Percentiles rank a stretch among this genome's conserved stretches.
Conservation (phyloP, 2,888 invertebrate genomes). For the Pelosia muscerda region DNA sequence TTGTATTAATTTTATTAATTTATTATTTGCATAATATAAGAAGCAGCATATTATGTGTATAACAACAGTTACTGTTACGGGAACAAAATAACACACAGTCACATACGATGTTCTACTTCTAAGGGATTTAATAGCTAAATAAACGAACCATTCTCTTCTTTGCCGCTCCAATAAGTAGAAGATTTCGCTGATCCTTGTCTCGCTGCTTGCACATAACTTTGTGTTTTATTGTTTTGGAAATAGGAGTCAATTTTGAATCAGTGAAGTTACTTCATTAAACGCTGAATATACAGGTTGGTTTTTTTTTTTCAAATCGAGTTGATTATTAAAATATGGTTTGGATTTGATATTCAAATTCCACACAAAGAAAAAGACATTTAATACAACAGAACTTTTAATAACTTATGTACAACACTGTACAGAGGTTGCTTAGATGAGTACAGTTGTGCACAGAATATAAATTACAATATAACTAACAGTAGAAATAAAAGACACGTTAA, state of each 20-base stretch:
- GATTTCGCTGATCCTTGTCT: constrained; percentile 83
- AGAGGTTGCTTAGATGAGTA: constrained; percentile 45
- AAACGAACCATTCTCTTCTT: constrained; percentile 85
- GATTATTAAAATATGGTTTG: not conserved
- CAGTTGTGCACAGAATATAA: constrained; percentile 42
- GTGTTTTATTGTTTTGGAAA: constrained; percentile 61
- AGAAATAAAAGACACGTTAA: constrained; percentile 63
- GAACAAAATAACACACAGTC: constrained; percentile 79
- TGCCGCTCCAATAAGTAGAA: constrained; percentile 81
- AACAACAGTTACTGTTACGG: constrained; percentile 68
- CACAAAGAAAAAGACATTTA: constrained; percentile 57
- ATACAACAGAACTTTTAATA: constrained; percentile 76
- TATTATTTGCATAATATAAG: not conserved
- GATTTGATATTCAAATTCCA: constrained; percentile 9
- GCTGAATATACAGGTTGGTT: not conserved
- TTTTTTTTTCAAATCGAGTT: not conserved
- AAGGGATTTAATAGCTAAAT: constrained; percentile 51
- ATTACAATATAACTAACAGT: constrained; percentile 51
- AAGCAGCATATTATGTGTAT: constrained; percentile 24
- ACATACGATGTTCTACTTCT: constrained; percentile 71
- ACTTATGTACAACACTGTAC: constrained; percentile 71
- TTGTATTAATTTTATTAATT: not conserved
- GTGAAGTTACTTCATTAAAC: not conserved
- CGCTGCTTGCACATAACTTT: constrained; percentile 84
- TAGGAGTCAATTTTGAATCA: constrained; percentile 42